These are phyloP conservation scores for Sarcoramphus papa DNA, from an alignment of 2,797 vertebrate species.

Conservation along the genomic window DNA sequence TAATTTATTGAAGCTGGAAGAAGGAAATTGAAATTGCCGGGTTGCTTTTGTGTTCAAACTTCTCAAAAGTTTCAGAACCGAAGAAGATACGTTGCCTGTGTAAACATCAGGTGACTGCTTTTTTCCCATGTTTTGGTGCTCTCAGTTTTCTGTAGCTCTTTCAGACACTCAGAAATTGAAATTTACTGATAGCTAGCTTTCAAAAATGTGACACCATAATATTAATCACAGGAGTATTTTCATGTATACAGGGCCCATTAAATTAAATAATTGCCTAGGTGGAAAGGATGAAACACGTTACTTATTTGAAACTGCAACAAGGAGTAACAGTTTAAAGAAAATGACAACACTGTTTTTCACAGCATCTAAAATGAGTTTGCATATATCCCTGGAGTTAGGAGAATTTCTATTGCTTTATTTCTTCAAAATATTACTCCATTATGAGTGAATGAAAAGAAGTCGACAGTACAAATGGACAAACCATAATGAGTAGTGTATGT, in stretches of 20 bases:
- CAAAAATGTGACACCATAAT: not conserved
- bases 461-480: not conserved
- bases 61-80: not conserved
- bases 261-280: not conserved
- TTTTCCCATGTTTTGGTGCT: not conserved
- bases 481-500: not conserved
- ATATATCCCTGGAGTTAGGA: not conserved
- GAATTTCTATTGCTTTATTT: not conserved
- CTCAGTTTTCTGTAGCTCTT: not conserved
- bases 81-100: not conserved
- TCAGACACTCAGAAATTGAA: not conserved
- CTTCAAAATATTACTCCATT: not conserved
- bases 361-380: not conserved
- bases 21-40: not conserved
- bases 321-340: not conserved
- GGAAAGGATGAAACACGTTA: not conserved
- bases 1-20: not conserved
- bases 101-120: not conserved
- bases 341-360: not conserved
- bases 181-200: not conserved
- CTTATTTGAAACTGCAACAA: not conserved
- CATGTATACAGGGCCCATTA: not conserved
- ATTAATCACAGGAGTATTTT: not conserved
- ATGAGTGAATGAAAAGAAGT: not conserved
- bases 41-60: not conserved